Evolutionary conservation across 1,140 invertebrate species (phyloP).

Genomic region (Galleria mellonella): DNA sequence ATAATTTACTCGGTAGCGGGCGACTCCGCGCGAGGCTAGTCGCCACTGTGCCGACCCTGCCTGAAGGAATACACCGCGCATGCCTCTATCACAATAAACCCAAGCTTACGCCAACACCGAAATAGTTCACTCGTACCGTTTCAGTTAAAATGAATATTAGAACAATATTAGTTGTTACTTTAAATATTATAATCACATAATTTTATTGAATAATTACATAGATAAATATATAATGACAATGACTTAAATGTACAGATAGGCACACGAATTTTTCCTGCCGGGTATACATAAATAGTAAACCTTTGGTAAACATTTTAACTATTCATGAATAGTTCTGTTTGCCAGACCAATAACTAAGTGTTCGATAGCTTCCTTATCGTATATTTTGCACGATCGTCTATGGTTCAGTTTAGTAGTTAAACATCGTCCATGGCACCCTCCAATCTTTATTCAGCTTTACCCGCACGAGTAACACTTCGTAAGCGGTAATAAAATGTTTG

Average conservation of each 20-base stretch:
- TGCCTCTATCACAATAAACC: conserved; percentile 50
- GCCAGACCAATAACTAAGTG: conserved; percentile 34
- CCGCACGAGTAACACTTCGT: too few species aligned
- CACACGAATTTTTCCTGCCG: too few species aligned
- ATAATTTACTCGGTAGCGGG: conserved; percentile 21
- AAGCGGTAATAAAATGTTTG: too few species aligned
- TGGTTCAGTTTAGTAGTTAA: conserved; percentile 5
- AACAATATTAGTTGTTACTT: too few species aligned
- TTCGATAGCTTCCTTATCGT: conserved; percentile 43
- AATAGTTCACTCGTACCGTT: conserved; percentile 12
- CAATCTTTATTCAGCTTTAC: too few species aligned
- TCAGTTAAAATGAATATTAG: conserved; percentile 42
- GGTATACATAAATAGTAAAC: too few species aligned
- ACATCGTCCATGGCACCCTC: background rate
- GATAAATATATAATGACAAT: too few species aligned
- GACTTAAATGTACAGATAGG: too few species aligned
- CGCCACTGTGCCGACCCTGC: conserved; percentile 38
- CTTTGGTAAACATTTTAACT: conserved; percentile 31
- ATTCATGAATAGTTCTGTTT: conserved; percentile 51
- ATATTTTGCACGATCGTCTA: conserved; percentile 30
- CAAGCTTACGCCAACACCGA: conserved; percentile 43
- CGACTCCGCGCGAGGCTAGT: conserved; percentile 31
- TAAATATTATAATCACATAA: too few species aligned
- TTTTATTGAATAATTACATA: too few species aligned
- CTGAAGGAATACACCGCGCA: conserved; percentile 41